These are phyloP conservation scores for Timandra comae DNA, from an alignment of 2,888 invertebrate species.

Conservation along the genomic window DNA sequence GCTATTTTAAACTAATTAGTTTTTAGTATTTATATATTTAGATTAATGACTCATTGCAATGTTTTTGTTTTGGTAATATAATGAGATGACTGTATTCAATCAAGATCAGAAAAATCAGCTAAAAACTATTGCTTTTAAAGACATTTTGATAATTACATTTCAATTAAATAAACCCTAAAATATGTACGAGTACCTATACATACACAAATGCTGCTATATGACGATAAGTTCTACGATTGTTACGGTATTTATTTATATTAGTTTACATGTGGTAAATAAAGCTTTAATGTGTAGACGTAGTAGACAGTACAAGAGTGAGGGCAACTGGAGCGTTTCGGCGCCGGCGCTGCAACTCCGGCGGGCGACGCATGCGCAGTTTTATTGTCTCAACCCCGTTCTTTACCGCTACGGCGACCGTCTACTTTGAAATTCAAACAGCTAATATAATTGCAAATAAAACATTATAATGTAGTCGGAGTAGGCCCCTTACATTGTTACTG, in stretches of 20 bases:
- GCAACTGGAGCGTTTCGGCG: conserved; percentile 70
- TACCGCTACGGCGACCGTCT: conserved; percentile 26
- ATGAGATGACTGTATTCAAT: no score
- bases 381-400: conserved; percentile 42
- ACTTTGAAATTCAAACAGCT: conserved; percentile 58
- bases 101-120: no score
- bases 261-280: no score
- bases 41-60: conserved; percentile 28
- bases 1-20: conserved; percentile 39
- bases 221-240: no score
- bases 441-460: conserved; percentile 40
- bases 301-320: conserved; percentile 12
- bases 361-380: conserved; percentile 44
- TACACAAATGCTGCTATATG: no score
- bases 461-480: conserved; percentile 24
- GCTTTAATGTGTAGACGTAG: neutral
- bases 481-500: conserved; percentile 22
- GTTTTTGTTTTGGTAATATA: conserved; percentile 6
- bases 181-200: no score
- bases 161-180: no score
- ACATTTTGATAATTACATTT: no score
- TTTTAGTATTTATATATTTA: conserved; percentile 29
- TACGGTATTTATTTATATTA: no score
- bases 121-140: no score
- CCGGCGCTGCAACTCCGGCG: conserved; percentile 32